phyloP scores from a whole-genome alignment of 2,797 vertebrate species.

The Huso huso region DNA sequence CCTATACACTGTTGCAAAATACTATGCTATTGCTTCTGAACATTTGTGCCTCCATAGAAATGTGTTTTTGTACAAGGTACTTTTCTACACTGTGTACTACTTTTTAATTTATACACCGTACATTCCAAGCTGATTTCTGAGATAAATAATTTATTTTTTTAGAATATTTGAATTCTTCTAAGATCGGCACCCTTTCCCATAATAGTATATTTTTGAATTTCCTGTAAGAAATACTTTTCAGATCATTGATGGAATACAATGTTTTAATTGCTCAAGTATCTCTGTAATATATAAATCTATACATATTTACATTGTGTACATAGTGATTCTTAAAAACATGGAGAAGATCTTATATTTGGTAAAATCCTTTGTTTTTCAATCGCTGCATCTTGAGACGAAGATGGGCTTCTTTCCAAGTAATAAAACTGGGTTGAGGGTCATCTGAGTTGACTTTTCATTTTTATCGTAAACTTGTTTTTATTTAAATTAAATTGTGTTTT shows the following conservation, averaged over 20 bases:
- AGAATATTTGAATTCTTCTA: not conserved
- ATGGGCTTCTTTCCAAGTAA: too few species aligned
- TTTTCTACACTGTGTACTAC: not conserved
- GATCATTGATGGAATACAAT: slow-evolving; percentile 18
- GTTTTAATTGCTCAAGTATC: slow-evolving; percentile 23
- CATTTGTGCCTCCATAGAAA: too few species aligned
- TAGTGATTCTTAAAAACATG: slow-evolving; percentile 27
- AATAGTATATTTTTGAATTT: slow-evolving; percentile 12
- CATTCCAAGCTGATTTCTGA: slow-evolving; percentile 9
- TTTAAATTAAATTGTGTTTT: too few species aligned
- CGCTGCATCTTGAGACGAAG: too few species aligned
- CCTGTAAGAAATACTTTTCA: not conserved
- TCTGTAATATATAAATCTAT: slow-evolving; percentile 40
- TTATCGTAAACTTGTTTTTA: too few species aligned
- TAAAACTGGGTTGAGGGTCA: too few species aligned
- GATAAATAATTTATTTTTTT: slow-evolving; percentile 11
- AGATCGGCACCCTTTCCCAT: not conserved
- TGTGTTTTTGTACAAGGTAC: not conserved
- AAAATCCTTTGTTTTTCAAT: too few species aligned
- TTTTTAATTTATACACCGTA: not conserved
- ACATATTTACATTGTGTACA: slow-evolving; percentile 39
- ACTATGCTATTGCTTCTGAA: too few species aligned
- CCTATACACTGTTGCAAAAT: too few species aligned
- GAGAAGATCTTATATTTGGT: not conserved
- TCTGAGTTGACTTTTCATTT: too few species aligned